Conservation (phyloP, 2,113 vertebrate species). For the Gadus macrocephalus region DNA sequence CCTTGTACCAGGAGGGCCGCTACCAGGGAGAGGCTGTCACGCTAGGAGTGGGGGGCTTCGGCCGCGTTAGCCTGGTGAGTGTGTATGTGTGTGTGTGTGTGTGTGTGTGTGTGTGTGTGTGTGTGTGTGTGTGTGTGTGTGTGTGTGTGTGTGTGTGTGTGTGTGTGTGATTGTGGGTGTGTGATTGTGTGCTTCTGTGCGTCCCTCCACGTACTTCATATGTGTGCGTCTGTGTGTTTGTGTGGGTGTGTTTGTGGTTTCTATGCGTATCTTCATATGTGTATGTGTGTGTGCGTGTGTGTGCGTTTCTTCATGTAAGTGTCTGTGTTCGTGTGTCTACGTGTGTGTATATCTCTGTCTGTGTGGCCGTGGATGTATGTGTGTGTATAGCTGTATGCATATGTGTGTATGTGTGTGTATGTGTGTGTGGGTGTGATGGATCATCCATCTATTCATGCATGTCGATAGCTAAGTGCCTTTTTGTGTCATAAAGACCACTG, state of each 20-base stretch:
- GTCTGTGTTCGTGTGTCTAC: not conserved
- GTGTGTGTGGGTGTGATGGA: not conserved
- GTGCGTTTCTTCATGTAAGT: too few relatives aligned
- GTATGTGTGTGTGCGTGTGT: too few relatives aligned
- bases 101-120: not conserved
- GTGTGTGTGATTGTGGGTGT: too few relatives aligned
- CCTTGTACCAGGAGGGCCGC: slow-evolving; percentile 75
- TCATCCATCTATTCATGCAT: not conserved
- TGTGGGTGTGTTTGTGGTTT: too few relatives aligned
- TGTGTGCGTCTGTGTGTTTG: too few relatives aligned
- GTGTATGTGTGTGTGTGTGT: not conserved
- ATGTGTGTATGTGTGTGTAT: not conserved
- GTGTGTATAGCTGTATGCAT: not conserved
- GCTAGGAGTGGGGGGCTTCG: slow-evolving; percentile 77
- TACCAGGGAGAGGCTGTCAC: slow-evolving; percentile 70
- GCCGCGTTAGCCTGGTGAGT: slow-evolving; percentile 74
- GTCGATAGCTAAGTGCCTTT: too few relatives aligned
- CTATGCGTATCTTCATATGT: too few relatives aligned
- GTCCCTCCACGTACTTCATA: too few relatives aligned
- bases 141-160: too few relatives aligned
- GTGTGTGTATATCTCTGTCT: not conserved
- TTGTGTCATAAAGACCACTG: too few relatives aligned
- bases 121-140: too few relatives aligned
- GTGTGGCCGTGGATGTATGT: not conserved
- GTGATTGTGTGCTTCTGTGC: too few relatives aligned